phyloP scores from a whole-genome alignment of 2,888 invertebrate genomes.

The Limnephilus marmoratus region DNA sequence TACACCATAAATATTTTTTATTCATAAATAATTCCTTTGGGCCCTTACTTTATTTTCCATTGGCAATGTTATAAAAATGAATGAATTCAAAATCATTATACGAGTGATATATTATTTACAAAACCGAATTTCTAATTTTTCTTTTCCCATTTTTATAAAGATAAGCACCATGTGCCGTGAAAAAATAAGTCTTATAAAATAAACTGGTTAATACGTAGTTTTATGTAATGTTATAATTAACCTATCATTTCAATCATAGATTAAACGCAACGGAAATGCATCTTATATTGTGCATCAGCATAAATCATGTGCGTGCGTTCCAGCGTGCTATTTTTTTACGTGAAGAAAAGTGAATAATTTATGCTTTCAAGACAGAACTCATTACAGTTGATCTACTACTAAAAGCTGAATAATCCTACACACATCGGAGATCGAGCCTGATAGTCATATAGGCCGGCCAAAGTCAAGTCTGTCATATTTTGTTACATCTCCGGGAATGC shows the following conservation, averaged over 20 bases:
- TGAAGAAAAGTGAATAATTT: neutral
- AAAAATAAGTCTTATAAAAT: neutral
- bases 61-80: no score
- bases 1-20: no score
- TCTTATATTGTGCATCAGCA: neutral
- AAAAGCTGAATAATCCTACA: neutral
- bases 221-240: neutral
- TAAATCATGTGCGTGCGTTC: neutral
- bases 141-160: neutral
- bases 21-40: no score
- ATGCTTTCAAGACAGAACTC: slow-evolving; percentile 12
- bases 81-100: no score
- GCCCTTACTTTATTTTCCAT: no score
- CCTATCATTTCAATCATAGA: neutral
- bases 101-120: no score
- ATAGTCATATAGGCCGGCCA: slow-evolving; percentile 26
- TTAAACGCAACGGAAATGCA: neutral
- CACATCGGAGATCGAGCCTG: neutral
- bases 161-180: neutral
- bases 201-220: neutral
- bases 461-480: slow-evolving; percentile 16
- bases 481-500: slow-evolving; percentile 24
- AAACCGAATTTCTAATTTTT: neutral
- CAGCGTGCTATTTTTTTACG: neutral
- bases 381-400: neutral